Base-by-base conservation (phyloP, 2,113 vertebrate genomes). In the Sinocyclocheilus rhinocerous region DNA sequence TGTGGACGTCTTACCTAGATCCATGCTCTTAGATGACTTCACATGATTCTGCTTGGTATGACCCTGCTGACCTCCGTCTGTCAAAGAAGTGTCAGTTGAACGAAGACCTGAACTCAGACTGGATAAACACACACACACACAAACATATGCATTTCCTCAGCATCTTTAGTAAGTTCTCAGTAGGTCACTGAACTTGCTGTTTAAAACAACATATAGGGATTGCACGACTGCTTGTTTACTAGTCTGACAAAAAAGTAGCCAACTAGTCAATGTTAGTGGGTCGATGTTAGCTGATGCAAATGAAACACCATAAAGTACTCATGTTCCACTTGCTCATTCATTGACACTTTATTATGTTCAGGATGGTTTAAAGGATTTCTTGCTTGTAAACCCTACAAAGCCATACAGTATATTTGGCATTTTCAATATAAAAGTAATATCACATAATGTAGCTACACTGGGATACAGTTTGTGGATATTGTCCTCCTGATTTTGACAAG, bases 11-110 rank as follows among this genome's bases (percentile, higher is more conserved):
- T 97, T 96, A 98, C 98, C 97, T 76, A 98, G 95, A 93, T 99
- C 97, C 97, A 99, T 98, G 96, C 98, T 99, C 92, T 98, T 99
- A 2, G 97, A 99, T 75, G 97, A 94, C 94, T 98, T 98, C 65
- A 98, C 93, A 88, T 97, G 97, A 92, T 96, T 95, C 92, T 95
- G 93, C 92, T 98, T 96, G 55, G 90, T 89, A 90, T 95, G 95
- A 89, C 91, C 82, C 33, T 84, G 89, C 50, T 55, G 67, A 61
- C n/a, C 29, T 48, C 39, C 81, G 24, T 75, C 83, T 2, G n/a
- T 84, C 70, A 81, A 67, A 65, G 84, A 84, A 48, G 67, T 65
- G 67, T 86, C 89, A 24, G 86, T 82, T 72, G 89, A 70, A 36
- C n/a, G 18, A 76, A 45, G 84, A 42, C 75, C 55, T 13, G 72